These are phyloP conservation scores for Furcula furcula DNA, from an alignment of 2,888 invertebrate species.

Conservation along the genomic window DNA sequence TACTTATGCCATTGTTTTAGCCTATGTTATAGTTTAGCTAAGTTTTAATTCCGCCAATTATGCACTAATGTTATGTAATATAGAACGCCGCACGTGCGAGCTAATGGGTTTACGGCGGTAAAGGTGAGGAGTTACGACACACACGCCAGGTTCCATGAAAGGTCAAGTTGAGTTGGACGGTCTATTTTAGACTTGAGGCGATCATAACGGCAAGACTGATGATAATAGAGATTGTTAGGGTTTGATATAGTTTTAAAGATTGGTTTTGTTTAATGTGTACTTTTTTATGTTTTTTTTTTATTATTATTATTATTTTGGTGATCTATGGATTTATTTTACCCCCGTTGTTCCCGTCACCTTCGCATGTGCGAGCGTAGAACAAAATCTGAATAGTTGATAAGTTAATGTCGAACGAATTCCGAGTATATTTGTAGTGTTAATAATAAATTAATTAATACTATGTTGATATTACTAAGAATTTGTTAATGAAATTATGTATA, in stretches of 20 bases:
- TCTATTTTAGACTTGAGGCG: not conserved
- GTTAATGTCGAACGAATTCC: constrained; percentile 22
- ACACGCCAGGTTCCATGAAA: not conserved
- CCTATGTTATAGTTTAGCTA: constrained; percentile 28
- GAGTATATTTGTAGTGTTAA: constrained; percentile 19
- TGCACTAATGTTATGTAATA: constrained; percentile 11
- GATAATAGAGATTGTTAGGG: no score
- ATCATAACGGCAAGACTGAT: no score
- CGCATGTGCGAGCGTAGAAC: constrained; percentile 17
- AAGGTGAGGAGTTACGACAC: not conserved
- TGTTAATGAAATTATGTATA: constrained; percentile 61
- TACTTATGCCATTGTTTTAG: constrained; percentile 50
- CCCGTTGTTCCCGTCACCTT: not conserved
- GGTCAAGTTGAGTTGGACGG: not conserved
- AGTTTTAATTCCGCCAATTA: constrained; percentile 40
- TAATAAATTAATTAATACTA: constrained; percentile 38
- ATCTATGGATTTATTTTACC: no score
- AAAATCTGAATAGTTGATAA: constrained; percentile 47
- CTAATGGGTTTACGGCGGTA: not conserved
- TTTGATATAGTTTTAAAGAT: no score
- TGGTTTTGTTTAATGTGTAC: no score
- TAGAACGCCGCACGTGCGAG: constrained; percentile 1
- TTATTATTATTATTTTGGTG: not conserved
- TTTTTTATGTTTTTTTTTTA: not conserved
- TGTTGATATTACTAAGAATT: constrained; percentile 64